Base-by-base conservation (phyloP, 2,113 vertebrate genomes). In the Gorsachius goisagi region DNA sequence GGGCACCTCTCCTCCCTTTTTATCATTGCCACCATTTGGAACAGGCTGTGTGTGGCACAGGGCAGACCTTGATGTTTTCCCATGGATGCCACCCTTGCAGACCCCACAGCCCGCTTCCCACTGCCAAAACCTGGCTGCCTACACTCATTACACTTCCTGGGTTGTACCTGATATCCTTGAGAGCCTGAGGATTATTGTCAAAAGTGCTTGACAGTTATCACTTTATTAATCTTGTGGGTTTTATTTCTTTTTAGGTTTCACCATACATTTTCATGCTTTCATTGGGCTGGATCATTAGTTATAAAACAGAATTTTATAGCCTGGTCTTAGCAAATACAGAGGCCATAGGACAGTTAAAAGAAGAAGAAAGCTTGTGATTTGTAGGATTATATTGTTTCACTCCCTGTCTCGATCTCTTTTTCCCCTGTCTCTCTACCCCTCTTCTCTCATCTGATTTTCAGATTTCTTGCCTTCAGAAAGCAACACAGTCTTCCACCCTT, bases 21-120 rank as follows among this genome's bases (percentile, higher is more conserved):
- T 33, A 15, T 53, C 41, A 41, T 10, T 1, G 4, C 12, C 35
- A 64, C 26, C 80, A 9, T 2, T 33, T 50, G 16, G 28, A 81
- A 52, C 17, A 78, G 23, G 1, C 12, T 64, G 16, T 22, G 12
- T 39, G 13, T 53, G 47, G 23, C 81, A 63, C 18, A 26, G 24
- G 23, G 23, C 32, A 72, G 28, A 41, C 20, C 4, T 10, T 69
- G 74, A 56, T 9, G 1, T 81, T 60, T 52, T 85, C 53, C 53
- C 4, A 20, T 13, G 13, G 37, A 32, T 62, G 17, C 4, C 28
- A 23, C 6, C 9, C 21, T 21, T 63, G 37, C 21, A 55, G 44
- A 53, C 2, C 6, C 1, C 14, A 12, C 24, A 32, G 10, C 19
- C 24, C 5, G 1, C 10, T 2, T 16, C 8, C 9, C 72, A 21